Evolutionary conservation across 2,797 vertebrate genomes (phyloP), one percentile per base, ranked within the genome.

Genomic region (Onychomys torridus): DNA sequence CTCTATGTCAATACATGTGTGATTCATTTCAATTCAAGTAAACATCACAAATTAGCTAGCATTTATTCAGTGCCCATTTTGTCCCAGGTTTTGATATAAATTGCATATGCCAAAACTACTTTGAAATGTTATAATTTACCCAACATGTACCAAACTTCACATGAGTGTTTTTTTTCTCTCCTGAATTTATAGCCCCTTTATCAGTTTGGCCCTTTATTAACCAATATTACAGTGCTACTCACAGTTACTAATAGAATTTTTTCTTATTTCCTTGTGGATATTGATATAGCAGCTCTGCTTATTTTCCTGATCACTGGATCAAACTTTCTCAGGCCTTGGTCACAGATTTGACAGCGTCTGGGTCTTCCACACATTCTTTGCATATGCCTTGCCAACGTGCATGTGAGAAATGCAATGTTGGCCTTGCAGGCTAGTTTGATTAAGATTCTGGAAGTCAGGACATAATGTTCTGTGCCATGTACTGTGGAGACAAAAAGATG

Each of bases 11-110:
- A 89, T 67, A 73, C 86, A 83, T 94, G 71, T 69, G 1, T 90
- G 90, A 14, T 75, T 94, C 90, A 89, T 93, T 97, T 91, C 76
- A 67, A 71, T 94, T 92, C 75, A 89, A 77, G 94, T 84, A 52
- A 93, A 67, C 55, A 61, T 75, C 27, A 61, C 43, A 90, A 61
- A 25, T 85, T 78, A 86, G 43, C 16, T 82, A 94, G 75, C 7
- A 77, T 93, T 75, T 94, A 85, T 73, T 59, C 75, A 93, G 69
- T 65, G 8, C 3, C 13, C 89, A 59, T 86, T 86, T 57, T 86
- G 57, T 90, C 21, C 40, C 32, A 57, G 29, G 25, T 81, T 96
- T 46, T 96, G 34, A 85, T 37, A 69, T 61, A 94, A 92, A 93
- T 69, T 81, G 29, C 3, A 3, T 86, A n/a, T 21, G 63, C 25